Percentiles rank a stretch among this genome's conserved stretches.
Evolutionary conservation across 2,113 vertebrate species (phyloP).

Genomic region (Columba janthina): DNA sequence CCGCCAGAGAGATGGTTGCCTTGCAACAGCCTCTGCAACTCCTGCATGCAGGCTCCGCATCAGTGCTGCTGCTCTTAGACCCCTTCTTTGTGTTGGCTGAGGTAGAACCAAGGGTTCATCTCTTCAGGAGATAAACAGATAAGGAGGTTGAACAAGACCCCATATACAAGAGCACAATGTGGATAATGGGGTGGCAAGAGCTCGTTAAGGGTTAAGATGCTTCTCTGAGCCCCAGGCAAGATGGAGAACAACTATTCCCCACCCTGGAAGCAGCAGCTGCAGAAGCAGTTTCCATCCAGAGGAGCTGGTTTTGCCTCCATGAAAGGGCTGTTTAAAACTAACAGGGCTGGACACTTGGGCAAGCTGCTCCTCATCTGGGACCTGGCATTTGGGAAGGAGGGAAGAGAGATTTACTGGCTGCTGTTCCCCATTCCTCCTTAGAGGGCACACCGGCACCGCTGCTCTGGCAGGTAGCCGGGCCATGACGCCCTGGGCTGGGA

Average conservation of each 20-base stretch:
- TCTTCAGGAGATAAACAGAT: neutral
- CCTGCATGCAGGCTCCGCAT: neutral
- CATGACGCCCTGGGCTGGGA: neutral
- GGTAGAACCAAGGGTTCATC: neutral
- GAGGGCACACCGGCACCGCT: neutral
- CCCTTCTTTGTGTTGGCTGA: too few species aligned
- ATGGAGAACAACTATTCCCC: rapidly evolving
- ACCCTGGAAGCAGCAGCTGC: neutral
- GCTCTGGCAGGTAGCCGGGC: neutral
- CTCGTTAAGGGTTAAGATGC: neutral
- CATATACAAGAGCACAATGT: neutral
- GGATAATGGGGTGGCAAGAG: neutral
- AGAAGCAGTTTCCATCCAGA: neutral
- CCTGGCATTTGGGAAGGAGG: neutral
- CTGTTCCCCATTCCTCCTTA: neutral
- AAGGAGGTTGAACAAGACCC: neutral
- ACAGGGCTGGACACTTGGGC: neutral
- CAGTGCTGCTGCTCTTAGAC: neutral
- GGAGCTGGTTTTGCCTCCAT: neutral
- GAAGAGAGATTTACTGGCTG: neutral
- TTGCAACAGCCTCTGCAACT: neutral
- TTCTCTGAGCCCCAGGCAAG: neutral
- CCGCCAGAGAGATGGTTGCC: neutral
- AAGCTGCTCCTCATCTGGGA: neutral
- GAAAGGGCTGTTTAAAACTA: neutral